Percentiles rank a stretch among this genome's conserved stretches.
phyloP scores from a whole-genome alignment of 1,140 invertebrate genomes.

The Helicoverpa zea region DNA sequence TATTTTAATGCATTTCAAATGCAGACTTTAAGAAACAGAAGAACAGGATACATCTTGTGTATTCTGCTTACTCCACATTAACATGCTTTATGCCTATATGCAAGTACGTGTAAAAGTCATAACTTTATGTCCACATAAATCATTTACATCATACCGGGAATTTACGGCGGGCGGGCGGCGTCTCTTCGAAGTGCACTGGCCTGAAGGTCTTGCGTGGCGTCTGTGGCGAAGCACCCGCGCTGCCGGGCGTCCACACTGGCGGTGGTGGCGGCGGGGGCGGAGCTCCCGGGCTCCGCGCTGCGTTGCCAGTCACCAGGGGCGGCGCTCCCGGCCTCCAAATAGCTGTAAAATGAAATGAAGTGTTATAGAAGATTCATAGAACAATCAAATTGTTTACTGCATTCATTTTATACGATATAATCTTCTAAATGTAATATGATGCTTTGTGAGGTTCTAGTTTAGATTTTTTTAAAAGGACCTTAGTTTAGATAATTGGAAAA shows the following conservation, averaged over 20 bases:
- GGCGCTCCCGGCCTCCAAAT: slow-evolving; percentile 77
- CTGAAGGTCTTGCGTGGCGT: slow-evolving; percentile 89
- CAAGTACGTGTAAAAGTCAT: background rate
- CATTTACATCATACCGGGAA: slow-evolving; percentile 73
- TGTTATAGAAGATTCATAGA: background rate
- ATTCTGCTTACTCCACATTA: no score
- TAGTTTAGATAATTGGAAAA: no score
- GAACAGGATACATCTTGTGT: no score
- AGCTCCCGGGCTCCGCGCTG: slow-evolving; percentile 70
- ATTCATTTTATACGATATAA: no score
- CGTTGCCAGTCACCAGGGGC: slow-evolving; percentile 62
- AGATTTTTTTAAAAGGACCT: no score
- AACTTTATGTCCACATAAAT: background rate
- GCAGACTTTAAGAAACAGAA: no score
- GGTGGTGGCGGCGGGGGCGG: slow-evolving; percentile 87
- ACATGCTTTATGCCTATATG: background rate
- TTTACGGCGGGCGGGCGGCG: slow-evolving; percentile 87
- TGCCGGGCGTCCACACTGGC: slow-evolving; percentile 92
- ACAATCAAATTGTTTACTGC: background rate
- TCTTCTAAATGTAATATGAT: no score
- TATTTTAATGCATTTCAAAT: no score
- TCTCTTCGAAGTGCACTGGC: slow-evolving; percentile 91
- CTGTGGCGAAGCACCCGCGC: slow-evolving; percentile 89
- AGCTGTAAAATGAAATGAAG: slow-evolving; percentile 59
- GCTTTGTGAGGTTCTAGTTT: no score